Evolutionary conservation across 1,140 invertebrate species (phyloP).

Genomic region (Atta cephalotes): DNA sequence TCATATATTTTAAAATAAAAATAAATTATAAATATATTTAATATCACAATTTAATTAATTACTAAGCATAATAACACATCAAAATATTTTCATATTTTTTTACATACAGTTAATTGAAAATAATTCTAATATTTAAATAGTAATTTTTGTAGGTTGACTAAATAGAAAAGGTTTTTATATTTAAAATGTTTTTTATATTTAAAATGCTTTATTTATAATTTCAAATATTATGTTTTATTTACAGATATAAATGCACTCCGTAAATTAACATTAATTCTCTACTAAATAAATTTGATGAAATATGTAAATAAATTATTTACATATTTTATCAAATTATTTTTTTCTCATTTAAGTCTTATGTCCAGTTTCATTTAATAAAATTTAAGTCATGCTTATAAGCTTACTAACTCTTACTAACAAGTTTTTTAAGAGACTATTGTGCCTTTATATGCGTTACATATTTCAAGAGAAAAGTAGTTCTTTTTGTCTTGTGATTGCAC

Average conservation of each 20-base stretch:
- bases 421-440: neutral
- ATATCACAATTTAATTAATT: neutral
- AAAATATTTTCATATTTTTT: constrained; percentile 13
- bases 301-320: neutral
- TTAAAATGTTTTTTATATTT: too few relatives aligned
- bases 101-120: neutral
- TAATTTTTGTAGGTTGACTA: neutral
- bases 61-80: neutral
- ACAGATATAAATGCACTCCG: neutral
- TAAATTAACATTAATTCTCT: neutral
- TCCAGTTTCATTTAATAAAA: neutral
- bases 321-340: neutral
- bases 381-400: neutral
- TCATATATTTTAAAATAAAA: neutral
- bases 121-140: constrained; percentile 5
- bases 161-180: neutral
- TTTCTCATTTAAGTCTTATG: neutral
- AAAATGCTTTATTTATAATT: neutral
- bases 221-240: neutral
- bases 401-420: neutral
- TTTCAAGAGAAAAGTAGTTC: neutral
- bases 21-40: neutral
- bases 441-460: neutral
- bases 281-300: neutral
- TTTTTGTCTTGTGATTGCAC: neutral